Base-by-base conservation (phyloP, 2,113 vertebrate genomes). In the Sebastes schlegelii region DNA sequence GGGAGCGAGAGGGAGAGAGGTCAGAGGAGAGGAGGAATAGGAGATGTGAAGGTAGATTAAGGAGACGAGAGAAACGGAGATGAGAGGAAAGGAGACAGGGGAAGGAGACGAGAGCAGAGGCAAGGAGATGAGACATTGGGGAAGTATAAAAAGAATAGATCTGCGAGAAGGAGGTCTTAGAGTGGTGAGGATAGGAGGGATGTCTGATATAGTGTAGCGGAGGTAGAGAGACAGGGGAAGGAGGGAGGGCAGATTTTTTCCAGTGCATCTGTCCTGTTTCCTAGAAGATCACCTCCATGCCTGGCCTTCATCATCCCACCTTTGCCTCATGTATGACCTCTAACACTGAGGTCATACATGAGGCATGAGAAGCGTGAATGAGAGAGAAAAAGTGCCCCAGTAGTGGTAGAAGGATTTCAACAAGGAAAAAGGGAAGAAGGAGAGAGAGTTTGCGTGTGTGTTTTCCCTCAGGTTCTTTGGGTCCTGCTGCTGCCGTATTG, bases 401-500 rank as follows among this genome's bases (percentile, higher is more conserved):
- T 6, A 55, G 52, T 48, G 46, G 52, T 48, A 51, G 45, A 82
- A 19, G 17, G 66, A 86, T 21, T 45, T 13, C 5, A 79, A 34
- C 11, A 57, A 45, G 68, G 40, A 78, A 66, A 60, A 43, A 4
- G 45, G 40, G 54, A 57, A 40, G 65, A 2, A 34, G 60, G 52
- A 11, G 46, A 62, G 17, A 74, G 23, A 43, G 57, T 49, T 23
- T 51, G 62, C 68, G 78, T 64, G 80, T 74, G 70, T 82, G 75
- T 88, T 91, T 82, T 91, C 80, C 89, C 91, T 86, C 57, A 87
- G 90, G 92, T 92, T 92, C 85, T 86, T 71, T 71, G 75, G 84
- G 84, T 86, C 87, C 80, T 88, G 85, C 80, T 92, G 90, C 84
- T 91, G 90, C 77, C 45, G 84, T 94, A 95, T 95, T 92, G 94